phyloP scores from a whole-genome alignment of 1,140 invertebrate genomes.

The Panagrolaimus sp. region DNA sequence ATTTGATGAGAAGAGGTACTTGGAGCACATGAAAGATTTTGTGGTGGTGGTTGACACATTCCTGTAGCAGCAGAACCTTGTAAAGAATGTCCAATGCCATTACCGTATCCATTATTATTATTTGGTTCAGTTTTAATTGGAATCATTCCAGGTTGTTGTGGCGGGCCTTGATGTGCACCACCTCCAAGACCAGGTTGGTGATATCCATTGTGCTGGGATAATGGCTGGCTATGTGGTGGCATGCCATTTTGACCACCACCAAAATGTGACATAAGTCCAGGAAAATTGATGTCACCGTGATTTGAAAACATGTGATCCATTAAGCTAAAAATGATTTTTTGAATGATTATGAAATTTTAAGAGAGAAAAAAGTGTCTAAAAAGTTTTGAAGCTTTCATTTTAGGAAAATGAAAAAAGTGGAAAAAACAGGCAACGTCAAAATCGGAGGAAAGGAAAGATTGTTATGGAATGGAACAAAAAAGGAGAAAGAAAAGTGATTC shows the following conservation, averaged over 20 bases:
- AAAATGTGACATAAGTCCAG: too few relatives aligned
- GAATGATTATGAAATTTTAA: too few relatives aligned
- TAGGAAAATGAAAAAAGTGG: too few relatives aligned
- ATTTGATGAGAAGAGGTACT: background rate
- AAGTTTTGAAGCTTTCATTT: too few relatives aligned
- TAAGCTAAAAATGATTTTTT: too few relatives aligned
- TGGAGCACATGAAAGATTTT: background rate
- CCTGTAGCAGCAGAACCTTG: background rate
- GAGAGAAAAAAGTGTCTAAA: too few relatives aligned
- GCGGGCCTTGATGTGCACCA: background rate
- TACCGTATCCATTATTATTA: background rate
- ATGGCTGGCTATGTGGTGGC: background rate
- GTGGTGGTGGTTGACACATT: constrained; percentile 8
- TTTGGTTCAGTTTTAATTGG: background rate
- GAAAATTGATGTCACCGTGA: too few relatives aligned
- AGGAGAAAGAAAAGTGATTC: too few relatives aligned
- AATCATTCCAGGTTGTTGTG: background rate
- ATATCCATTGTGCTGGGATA: background rate
- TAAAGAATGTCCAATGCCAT: background rate
- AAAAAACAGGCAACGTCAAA: too few relatives aligned
- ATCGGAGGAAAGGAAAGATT: too few relatives aligned
- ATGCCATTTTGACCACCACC: background rate
- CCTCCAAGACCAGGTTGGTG: background rate
- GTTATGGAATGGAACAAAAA: too few relatives aligned
- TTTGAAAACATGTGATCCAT: too few relatives aligned